Conservation (phyloP, 2,113 vertebrate species). For the Catharus fuscescens region DNA sequence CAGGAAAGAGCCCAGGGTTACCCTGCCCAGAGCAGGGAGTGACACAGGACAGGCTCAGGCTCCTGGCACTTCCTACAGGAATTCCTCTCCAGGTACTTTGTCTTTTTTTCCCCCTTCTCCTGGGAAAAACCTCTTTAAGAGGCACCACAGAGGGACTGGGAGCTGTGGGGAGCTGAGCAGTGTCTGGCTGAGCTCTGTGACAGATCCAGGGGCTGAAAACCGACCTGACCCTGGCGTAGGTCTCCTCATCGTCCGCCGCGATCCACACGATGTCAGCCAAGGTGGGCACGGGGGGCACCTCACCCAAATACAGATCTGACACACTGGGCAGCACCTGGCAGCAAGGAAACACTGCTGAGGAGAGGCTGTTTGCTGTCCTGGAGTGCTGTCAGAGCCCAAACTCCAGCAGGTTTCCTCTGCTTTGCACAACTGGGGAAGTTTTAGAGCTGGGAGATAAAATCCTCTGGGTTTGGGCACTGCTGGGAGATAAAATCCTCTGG, state of each 20-base stretch:
- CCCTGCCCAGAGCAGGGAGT: neutral
- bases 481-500: neutral
- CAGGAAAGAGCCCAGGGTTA: too few species aligned
- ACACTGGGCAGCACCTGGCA: constrained; percentile 86
- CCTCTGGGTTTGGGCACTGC: too few species aligned
- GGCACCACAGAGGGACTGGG: neutral
- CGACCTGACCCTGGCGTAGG: constrained; percentile 94
- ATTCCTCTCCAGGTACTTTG: neutral
- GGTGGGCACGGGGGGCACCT: constrained; percentile 90
- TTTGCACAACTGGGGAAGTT: accelerated
- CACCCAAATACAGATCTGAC: constrained; percentile 79
- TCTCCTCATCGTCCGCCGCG: constrained; percentile 95
- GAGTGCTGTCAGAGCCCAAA: neutral
- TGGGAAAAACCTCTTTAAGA: neutral
- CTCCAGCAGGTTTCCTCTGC: neutral
- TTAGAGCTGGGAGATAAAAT: neutral
- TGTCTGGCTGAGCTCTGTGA: neutral
- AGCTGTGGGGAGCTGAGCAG: neutral
- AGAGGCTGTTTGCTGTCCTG: neutral
- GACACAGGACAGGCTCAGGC: neutral
- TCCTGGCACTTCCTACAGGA: neutral
- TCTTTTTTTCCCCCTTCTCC: neutral
- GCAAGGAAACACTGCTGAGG: neutral
- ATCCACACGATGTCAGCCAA: constrained; percentile 98
- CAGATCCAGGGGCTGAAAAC: neutral